phyloP scores from a whole-genome alignment of 2,888 invertebrate genomes.

The Monochamus alternatus region DNA sequence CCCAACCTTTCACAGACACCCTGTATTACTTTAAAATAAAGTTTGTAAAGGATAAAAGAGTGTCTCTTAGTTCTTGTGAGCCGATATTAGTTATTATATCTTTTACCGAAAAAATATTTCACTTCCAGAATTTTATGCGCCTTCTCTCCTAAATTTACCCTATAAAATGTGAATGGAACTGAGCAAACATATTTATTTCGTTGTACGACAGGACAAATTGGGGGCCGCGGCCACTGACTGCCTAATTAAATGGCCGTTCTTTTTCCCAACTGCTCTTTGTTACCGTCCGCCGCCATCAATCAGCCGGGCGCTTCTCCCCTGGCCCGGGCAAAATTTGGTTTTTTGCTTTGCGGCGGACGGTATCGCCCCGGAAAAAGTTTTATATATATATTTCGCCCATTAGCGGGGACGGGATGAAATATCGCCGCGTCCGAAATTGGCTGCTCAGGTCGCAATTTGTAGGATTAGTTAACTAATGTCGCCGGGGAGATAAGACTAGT shows the following conservation, averaged over 20 bases:
- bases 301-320: not conserved
- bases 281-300: not conserved
- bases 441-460: not conserved
- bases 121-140: no score
- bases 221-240: not conserved
- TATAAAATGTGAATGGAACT: no score
- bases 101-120: no score
- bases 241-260: conserved; percentile 15
- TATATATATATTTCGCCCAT: not conserved
- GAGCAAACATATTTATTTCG: no score
- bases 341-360: not conserved
- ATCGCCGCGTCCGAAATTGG: not conserved
- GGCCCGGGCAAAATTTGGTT: not conserved
- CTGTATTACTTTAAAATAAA: no score
- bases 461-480: not conserved
- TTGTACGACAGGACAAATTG: not conserved
- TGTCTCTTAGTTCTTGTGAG: no score
- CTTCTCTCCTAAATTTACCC: no score
- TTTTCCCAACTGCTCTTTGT: conserved; percentile 16
- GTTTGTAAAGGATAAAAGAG: no score
- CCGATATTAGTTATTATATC: no score
- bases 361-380: not conserved
- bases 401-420: not conserved
- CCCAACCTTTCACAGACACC: no score
- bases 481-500: not conserved